Percentiles rank a stretch among this genome's conserved stretches.
Evolutionary conservation across 2,797 vertebrate species (phyloP).

Genomic region (Chanos chanos): DNA sequence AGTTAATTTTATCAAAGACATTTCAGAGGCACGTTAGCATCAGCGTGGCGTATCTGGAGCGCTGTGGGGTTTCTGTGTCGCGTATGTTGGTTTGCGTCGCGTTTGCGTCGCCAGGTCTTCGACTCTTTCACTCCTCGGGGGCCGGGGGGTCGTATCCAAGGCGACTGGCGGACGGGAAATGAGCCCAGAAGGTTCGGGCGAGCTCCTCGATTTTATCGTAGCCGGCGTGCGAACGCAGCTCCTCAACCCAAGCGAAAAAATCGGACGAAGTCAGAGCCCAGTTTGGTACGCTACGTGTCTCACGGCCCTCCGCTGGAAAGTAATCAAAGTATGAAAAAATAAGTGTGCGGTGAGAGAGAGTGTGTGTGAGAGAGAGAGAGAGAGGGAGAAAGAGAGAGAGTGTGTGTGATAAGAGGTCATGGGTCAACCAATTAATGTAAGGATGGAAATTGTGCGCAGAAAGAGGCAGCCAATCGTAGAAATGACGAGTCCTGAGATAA

Average conservation of each 20-base stretch:
- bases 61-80: too few relatives aligned
- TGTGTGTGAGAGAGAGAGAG: not conserved
- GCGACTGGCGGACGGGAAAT: slow-evolving; percentile 61
- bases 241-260: slow-evolving; percentile 67
- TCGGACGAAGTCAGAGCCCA: slow-evolving; percentile 63
- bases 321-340: slow-evolving; percentile 2
- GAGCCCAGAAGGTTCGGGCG: slow-evolving; percentile 66
- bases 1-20: too few relatives aligned
- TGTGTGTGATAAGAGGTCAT: not conserved
- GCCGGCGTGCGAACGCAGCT: slow-evolving; percentile 55
- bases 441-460: too few relatives aligned
- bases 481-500: too few relatives aligned
- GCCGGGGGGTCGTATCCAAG: slow-evolving; percentile 60
- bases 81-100: too few relatives aligned
- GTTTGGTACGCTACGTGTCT: slow-evolving; percentile 60
- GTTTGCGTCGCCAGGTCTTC: not conserved
- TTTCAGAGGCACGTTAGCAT: too few relatives aligned
- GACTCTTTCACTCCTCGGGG: slow-evolving; percentile 47
- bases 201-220: slow-evolving; percentile 62
- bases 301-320: slow-evolving; percentile 38
- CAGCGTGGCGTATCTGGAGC: too few relatives aligned
- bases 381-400: not conserved
- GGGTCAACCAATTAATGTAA: too few relatives aligned
- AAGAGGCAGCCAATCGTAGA: too few relatives aligned
- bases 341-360: not conserved